A percentile compares a stretch with the other conserved stretches of the same genome.
phyloP scores from a whole-genome alignment of 2,888 invertebrate species.

The Toxonevra muliebris region DNA sequence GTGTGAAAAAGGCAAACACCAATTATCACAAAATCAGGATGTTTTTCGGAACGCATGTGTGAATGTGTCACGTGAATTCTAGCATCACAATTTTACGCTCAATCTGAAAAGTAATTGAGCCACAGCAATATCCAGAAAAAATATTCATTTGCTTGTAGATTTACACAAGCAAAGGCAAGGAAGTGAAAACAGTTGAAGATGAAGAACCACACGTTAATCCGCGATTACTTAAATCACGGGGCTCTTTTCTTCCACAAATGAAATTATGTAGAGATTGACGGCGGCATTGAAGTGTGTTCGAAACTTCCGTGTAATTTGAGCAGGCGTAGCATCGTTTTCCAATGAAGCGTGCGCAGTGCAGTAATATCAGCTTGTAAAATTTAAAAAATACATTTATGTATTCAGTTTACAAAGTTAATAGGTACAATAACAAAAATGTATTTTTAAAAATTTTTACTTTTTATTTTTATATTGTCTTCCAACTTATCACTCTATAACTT shows the following conservation, averaged over 20 bases:
- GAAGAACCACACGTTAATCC: too few relatives aligned
- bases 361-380: not conserved
- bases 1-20: conserved; percentile 46
- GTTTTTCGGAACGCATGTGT: conserved; percentile 27
- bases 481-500: too few relatives aligned
- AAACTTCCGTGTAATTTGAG: conserved; percentile 47
- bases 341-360: conserved; percentile 35
- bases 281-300: not conserved
- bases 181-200: not conserved
- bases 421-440: too few relatives aligned
- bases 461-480: too few relatives aligned
- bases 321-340: conserved; percentile 38
- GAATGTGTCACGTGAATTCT: conserved; percentile 56
- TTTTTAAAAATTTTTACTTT: too few relatives aligned
- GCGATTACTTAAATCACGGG: conserved; percentile 32
- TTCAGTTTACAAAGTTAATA: too few relatives aligned
- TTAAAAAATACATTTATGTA: too few relatives aligned
- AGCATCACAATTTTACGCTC: conserved; percentile 64
- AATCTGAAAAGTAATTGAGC: conserved; percentile 63
- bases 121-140: conserved; percentile 38
- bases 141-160: too few relatives aligned
- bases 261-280: not conserved
- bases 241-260: conserved; percentile 41
- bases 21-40: not conserved
- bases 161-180: not conserved